phyloP scores from a whole-genome alignment of 2,888 invertebrate species.

The Drosophila stalkeri region DNA sequence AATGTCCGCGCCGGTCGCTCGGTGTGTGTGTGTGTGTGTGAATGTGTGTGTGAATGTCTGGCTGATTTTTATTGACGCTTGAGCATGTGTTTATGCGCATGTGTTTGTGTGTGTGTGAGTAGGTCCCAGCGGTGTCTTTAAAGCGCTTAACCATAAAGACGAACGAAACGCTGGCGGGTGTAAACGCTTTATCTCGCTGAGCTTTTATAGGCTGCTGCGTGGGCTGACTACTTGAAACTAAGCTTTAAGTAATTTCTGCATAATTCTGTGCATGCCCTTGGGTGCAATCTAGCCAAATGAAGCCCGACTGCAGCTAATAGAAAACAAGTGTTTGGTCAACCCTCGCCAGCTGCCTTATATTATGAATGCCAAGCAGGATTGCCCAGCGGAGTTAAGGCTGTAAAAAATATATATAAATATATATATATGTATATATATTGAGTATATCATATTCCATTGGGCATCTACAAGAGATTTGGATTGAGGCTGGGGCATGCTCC shows the following conservation, averaged over 20 bases:
- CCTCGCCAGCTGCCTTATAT: not conserved
- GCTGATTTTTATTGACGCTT: conserved; percentile 72
- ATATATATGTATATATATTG: not conserved
- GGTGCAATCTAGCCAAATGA: conserved; percentile 50
- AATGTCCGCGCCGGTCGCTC: conserved; percentile 36
- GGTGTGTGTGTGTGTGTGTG: conserved; percentile 19
- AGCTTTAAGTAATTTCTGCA: conserved; percentile 78
- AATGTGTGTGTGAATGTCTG: conserved; percentile 51
- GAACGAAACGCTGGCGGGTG: conserved; percentile 22
- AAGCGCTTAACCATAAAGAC: conserved; percentile 72
- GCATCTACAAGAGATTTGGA: conserved; percentile 1
- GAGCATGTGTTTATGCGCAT: conserved; percentile 68
- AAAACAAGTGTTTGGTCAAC: conserved; percentile 36
- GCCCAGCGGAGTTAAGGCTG: not conserved
- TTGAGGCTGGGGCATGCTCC: not conserved
- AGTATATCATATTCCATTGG: conserved; percentile 5
- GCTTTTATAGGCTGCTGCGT: conserved; percentile 58
- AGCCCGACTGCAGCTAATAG: conserved; percentile 46
- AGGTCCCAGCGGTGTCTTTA: conserved; percentile 75
- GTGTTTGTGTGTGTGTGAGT: conserved; percentile 14
- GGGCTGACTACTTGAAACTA: conserved; percentile 57
- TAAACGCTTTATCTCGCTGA: conserved; percentile 39
- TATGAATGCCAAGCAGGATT: not conserved
- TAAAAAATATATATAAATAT: not conserved
- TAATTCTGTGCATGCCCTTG: conserved; percentile 60